phyloP scores from a whole-genome alignment of 2,797 vertebrate genomes.

The Gobionotothen gibberifrons region DNA sequence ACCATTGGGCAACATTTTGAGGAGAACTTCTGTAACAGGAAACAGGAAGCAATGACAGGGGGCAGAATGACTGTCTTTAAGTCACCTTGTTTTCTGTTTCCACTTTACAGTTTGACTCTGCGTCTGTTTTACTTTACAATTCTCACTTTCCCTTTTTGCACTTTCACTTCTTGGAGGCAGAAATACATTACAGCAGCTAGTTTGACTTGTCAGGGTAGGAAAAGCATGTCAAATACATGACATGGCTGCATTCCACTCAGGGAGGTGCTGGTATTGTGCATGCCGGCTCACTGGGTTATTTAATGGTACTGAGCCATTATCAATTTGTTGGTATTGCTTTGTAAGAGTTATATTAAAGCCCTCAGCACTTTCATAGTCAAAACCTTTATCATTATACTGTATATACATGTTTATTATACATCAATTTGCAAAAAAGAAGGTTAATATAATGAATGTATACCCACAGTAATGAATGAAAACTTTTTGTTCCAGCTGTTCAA shows the following conservation, averaged over 20 bases:
- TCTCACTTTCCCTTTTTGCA: conserved; percentile 8
- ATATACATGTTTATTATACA: no score
- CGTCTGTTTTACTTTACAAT: background rate
- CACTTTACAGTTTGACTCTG: background rate
- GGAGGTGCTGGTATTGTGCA: background rate
- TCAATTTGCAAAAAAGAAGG: no score
- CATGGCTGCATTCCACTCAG: background rate
- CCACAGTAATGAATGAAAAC: no score
- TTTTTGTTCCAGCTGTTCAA: no score
- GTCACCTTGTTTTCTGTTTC: background rate
- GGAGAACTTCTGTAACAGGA: background rate
- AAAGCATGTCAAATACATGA: background rate
- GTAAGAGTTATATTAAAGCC: no score
- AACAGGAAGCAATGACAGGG: conserved; percentile 19
- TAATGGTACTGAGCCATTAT: background rate
- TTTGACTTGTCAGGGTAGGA: background rate
- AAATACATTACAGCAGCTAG: background rate
- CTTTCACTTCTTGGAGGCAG: background rate
- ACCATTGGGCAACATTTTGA: background rate
- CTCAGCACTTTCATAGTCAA: no score
- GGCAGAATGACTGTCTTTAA: background rate
- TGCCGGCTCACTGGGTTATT: background rate
- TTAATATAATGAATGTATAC: no score
- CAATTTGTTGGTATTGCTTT: no score
- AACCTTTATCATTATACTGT: no score